Conservation (phyloP, 2,888 invertebrate genomes). For the Thymelicus lineola region DNA sequence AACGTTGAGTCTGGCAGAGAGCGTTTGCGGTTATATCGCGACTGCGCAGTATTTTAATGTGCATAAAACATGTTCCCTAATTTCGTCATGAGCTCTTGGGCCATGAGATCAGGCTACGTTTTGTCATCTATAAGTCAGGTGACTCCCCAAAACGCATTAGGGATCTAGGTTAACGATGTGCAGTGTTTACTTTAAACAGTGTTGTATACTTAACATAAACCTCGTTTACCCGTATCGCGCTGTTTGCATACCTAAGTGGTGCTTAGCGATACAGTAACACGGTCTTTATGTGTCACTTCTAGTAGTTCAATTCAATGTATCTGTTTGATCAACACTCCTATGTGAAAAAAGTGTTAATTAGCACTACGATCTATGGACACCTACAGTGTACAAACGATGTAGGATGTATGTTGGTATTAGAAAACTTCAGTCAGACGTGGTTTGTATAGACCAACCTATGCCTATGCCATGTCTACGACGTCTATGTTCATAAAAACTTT, state of each 20-base stretch:
- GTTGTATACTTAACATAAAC: conserved; percentile 25
- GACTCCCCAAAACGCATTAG: conserved; percentile 19
- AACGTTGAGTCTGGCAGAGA: too few species aligned
- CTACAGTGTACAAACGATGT: too few species aligned
- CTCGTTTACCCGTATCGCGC: conserved; percentile 21
- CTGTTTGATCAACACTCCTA: conserved; percentile 10
- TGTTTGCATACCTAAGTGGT: conserved; percentile 32
- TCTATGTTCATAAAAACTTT: too few species aligned
- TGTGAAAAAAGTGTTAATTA: neutral
- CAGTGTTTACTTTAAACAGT: conserved; percentile 29
- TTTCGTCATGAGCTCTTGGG: too few species aligned
- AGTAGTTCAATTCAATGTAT: conserved; percentile 1
- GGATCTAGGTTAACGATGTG: conserved; percentile 32
- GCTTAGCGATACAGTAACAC: conserved; percentile 21
- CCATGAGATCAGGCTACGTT: neutral
- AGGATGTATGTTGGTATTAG: too few species aligned
- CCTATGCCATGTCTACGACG: too few species aligned
- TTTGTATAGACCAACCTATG: too few species aligned
- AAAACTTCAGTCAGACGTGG: too few species aligned
- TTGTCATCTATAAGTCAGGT: neutral
- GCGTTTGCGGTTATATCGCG: too few species aligned
- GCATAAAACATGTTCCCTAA: too few species aligned
- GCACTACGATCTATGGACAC: neutral
- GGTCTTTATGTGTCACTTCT: conserved; percentile 2
- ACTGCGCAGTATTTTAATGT: too few species aligned